These are phyloP conservation scores for Caenorhabditis macrosperma DNA, from an alignment of 2,888 invertebrate species.

Conservation along the genomic window DNA sequence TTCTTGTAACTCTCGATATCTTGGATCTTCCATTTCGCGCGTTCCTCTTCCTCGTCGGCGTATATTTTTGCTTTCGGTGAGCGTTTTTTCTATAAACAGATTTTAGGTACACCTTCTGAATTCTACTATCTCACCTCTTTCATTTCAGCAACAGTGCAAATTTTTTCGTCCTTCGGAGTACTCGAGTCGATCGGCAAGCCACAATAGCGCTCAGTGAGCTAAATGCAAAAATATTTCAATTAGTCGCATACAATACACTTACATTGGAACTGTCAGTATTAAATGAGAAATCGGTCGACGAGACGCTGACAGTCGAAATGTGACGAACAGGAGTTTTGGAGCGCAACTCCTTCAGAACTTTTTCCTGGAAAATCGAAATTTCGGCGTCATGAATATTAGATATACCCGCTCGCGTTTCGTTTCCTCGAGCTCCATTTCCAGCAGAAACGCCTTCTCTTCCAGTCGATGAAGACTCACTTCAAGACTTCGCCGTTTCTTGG, in stretches of 20 bases:
- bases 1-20: neutral
- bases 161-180: slow-evolving; percentile 24
- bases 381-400: neutral
- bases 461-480: slow-evolving; percentile 48
- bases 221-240: neutral
- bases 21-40: slow-evolving; percentile 24
- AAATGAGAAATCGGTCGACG: slow-evolving; percentile 46
- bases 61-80: slow-evolving; percentile 2
- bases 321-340: slow-evolving; percentile 24
- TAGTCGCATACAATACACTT: neutral
- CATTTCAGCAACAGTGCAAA: neutral
- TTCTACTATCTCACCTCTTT: neutral
- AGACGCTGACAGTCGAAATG: slow-evolving; percentile 42
- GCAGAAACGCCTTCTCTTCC: slow-evolving; percentile 51
- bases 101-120: too few species aligned
- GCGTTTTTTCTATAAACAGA: too few species aligned
- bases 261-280: slow-evolving; percentile 26
- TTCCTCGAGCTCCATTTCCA: slow-evolving; percentile 57
- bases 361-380: slow-evolving; percentile 34
- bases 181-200: slow-evolving; percentile 27
- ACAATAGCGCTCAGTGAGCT: slow-evolving; percentile 37
- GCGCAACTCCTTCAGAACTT: slow-evolving; percentile 49
- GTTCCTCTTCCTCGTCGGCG: slow-evolving; percentile 30
- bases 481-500: slow-evolving; percentile 43
- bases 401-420: slow-evolving; percentile 29